Base-by-base conservation (phyloP, 35 echinoderm and acorn worm species). In the Heliocidaris erythrogramma region DNA sequence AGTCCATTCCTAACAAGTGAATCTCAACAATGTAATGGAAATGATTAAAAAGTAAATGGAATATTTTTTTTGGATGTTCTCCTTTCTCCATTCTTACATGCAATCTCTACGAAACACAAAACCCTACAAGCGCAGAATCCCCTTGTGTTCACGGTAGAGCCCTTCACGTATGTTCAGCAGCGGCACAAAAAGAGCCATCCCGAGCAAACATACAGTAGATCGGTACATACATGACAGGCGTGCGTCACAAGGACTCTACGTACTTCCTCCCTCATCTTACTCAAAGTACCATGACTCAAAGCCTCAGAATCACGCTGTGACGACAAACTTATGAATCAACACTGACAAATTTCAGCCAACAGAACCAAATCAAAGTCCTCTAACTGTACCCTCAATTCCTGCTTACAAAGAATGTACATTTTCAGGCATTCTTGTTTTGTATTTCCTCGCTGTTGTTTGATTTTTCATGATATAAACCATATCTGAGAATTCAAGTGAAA, bases 271-370 rank as follows among this genome's bases (percentile, higher is more conserved):
- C 87, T 47, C 87, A 31, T 89, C 47, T 89, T 89, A 89, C 8
- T 47, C 31, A 89, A 89, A 89, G 87, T 89, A 24, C 87, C 87
- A 89, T 89, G 87, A 89, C 87, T 89, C 87, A 89, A 48, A 24
- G 87, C 87, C 47, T 47, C 86, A 9, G 86, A 69, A 89, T 89
- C 87, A 24, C 87, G 29, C 31, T 27, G 87, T 89, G 87, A 89
- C 31, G 32, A 89, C 87, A 89, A 32, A 89, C 87, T 89, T 48
- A 24, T 47, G 87, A 89, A 89, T 89, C 87, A 6, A 89, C 30
- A 47, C 18, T 89, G 87, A 89, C 87, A 48, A 89, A 89, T 27
- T 13, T 31, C 12, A 32, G 47, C 87, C 14, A 48, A 32, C 17
- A 0, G 29, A 89, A 4, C 9, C 1, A 78, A 21, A 78, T 78